A percentile compares a stretch with the other conserved stretches of the same genome.
These are phyloP conservation scores for Progne subis DNA, from an alignment of 2,113 vertebrate species.

Conservation along the genomic window DNA sequence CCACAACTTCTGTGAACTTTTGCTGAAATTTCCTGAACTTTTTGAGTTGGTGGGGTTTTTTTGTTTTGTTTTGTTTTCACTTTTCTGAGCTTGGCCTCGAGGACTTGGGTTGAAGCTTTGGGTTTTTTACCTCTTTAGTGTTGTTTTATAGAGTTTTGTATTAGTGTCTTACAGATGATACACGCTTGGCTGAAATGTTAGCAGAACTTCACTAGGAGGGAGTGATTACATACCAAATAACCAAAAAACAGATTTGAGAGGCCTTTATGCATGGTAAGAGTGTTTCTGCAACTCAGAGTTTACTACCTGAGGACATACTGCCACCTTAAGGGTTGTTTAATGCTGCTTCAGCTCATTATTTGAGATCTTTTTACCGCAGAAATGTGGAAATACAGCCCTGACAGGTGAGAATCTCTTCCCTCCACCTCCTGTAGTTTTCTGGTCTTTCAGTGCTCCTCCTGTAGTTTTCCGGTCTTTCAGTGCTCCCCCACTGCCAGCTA, in stretches of 20 bases:
- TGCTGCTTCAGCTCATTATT: neutral
- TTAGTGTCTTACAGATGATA: neutral
- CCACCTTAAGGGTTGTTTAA: neutral
- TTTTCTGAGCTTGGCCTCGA: neutral
- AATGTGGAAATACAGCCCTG: neutral
- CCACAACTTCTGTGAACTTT: neutral
- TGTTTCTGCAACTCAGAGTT: neutral
- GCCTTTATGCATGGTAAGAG: too few species aligned
- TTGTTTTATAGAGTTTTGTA: neutral
- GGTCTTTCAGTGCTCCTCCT: too few species aligned
- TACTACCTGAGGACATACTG: neutral
- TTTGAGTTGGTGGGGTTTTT: too few species aligned
- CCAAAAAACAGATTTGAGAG: neutral
- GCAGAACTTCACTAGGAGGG: neutral
- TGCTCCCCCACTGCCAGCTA: neutral
- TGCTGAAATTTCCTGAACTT: neutral
- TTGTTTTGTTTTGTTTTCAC: too few species aligned
- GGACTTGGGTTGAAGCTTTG: neutral
- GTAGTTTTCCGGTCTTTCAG: too few species aligned
- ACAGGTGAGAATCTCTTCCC: neutral
- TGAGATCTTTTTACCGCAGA: neutral
- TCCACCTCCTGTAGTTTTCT: neutral
- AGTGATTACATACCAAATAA: neutral
- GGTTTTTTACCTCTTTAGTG: neutral
- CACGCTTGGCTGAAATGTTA: neutral